Percentiles rank a stretch among this genome's conserved stretches.
These are phyloP conservation scores for Furnarius figulus DNA, from an alignment of 2,113 vertebrate genomes.

Conservation along the genomic window DNA sequence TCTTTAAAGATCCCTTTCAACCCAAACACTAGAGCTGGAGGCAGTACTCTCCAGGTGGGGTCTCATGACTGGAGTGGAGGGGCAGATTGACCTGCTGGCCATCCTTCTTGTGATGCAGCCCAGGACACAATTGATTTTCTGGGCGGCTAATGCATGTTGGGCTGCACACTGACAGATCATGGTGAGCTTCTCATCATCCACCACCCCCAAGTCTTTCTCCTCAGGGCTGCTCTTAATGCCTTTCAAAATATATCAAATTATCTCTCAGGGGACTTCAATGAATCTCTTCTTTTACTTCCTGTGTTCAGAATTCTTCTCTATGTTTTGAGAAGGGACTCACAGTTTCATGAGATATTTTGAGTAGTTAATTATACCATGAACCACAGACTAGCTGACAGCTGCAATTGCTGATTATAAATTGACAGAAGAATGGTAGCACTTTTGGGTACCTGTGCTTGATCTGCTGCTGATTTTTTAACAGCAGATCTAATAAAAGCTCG, in stretches of 20 bases:
- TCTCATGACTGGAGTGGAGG: not conserved
- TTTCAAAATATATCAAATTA: not conserved
- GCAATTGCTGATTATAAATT: not conserved
- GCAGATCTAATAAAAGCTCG: not conserved
- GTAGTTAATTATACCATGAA: conserved; percentile 38
- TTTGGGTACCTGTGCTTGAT: not conserved
- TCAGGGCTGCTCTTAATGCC: not conserved
- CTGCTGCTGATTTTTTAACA: not conserved
- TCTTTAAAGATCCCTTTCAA: not conserved
- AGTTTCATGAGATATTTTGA: conserved; percentile 38
- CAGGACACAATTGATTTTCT: not conserved
- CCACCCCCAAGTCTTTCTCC: not conserved
- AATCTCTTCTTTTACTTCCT: not conserved
- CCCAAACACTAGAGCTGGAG: not conserved
- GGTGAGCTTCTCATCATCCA: not conserved
- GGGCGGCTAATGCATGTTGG: not conserved
- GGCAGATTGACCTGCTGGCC: not conserved
- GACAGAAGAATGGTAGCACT: conserved; percentile 1
- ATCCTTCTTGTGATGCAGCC: not conserved
- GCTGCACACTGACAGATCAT: not conserved
- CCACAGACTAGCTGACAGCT: conserved; percentile 30
- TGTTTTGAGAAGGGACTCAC: conserved; percentile 38
- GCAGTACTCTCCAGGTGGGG: not conserved
- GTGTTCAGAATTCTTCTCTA: not conserved
- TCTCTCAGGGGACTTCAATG: not conserved